phyloP scores from a whole-genome alignment of 2,113 vertebrate genomes.

The Lophotis ruficrista region DNA sequence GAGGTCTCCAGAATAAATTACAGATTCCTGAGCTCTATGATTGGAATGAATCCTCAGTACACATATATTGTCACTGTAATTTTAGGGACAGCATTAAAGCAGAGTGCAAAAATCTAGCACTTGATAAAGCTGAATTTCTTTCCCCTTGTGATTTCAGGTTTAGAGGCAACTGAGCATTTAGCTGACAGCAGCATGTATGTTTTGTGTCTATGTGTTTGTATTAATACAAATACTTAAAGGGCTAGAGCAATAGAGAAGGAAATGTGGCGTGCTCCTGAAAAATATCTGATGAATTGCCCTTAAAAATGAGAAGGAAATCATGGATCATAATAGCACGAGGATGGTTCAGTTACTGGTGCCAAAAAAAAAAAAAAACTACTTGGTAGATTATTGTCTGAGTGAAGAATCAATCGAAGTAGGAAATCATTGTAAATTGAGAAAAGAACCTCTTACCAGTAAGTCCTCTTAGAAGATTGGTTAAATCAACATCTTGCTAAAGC shows the following conservation, averaged over 20 bases:
- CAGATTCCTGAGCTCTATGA: not conserved
- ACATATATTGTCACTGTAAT: not conserved
- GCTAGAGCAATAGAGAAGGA: not conserved
- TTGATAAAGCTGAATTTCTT: not conserved
- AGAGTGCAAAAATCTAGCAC: not conserved
- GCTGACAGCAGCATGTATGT: not conserved
- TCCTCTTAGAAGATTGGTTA: not conserved
- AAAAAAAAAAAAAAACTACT: not conserved
- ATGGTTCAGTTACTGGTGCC: not conserved
- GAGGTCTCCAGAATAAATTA: not conserved
- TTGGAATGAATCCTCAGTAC: not conserved
- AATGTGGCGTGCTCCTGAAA: not conserved
- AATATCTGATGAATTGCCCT: not conserved
- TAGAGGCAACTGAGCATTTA: not conserved
- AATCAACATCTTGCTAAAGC: not conserved
- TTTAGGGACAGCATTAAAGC: not conserved
- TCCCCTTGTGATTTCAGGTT: not conserved
- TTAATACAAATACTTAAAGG: not conserved
- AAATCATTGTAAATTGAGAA: not conserved
- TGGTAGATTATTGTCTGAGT: not conserved
- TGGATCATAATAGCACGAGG: not conserved
- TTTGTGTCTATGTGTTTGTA: not conserved
- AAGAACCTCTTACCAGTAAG: not conserved
- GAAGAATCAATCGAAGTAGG: not conserved
- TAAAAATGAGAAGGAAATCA: not conserved